Evolutionary conservation across 2,888 invertebrate genomes (phyloP), one percentile per base, ranked within the genome.

Genomic region (Apotomis capreana): DNA sequence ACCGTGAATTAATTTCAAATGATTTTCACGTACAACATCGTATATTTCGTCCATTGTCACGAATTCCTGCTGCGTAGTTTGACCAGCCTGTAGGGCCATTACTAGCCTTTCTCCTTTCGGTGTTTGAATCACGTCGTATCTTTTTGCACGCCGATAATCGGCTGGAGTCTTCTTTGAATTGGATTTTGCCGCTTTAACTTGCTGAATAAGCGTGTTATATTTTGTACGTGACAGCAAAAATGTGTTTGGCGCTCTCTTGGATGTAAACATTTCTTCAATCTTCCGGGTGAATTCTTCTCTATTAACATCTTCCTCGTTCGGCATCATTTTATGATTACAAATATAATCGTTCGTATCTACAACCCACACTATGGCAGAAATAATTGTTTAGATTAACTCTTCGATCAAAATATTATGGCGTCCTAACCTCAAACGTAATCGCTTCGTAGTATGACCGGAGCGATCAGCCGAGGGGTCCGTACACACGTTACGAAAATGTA

Each of bases 1-100:
- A 3, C 82, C 86, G 51, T 89, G 87, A 68, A 84, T 86, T 68
- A 85, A 76, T 73, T 81, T 83, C 6, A 86, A 13, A 73, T 89
- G 89, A 68, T 78, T 82, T 5, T 83, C 79, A 0, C 79, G 78
- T 76, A 89, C 81, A 51, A 88, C 84, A n/a, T 87, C 87, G 64
- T 85, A 89, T 72, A 84, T 84, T 76, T 89, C 88, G 13, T 87
- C 84, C 52, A 84, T 76, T 10, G 81, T 76, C 3, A 88, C 85
- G 65, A 81, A 83, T 73, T 81, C 76, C 74, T 80, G 78, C 49
- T 70, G 77, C 9, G 67, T 63, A 49, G 75, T 79, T 69, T 83
- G 75, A 2, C 80, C 81, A 4, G 78, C 75, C 46, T 74, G 70
- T 3, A 73, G 74, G 3, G 74, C 74, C 49, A 81, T 76, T 40